Percentiles rank a stretch among this genome's conserved stretches.
These are phyloP conservation scores for Syndactyla subalaris DNA, from an alignment of 2,797 vertebrate genomes.

Conservation along the genomic window DNA sequence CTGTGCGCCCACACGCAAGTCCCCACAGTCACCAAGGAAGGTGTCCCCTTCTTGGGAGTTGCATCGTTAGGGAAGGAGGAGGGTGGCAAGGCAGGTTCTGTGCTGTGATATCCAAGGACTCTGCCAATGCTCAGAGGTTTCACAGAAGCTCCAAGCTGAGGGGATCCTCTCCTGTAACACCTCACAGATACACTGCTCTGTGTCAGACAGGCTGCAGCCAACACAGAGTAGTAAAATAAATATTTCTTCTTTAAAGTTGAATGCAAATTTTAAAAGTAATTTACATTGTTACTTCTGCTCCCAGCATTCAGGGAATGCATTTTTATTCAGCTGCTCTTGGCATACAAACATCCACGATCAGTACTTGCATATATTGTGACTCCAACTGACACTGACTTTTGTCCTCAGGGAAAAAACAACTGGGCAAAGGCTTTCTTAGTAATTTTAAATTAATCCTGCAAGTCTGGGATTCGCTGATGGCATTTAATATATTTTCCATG, in stretches of 20 bases:
- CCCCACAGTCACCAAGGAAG: not conserved
- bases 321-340: not conserved
- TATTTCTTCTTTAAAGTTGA: not conserved
- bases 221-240: not conserved
- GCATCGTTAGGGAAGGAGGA: rapidly evolving
- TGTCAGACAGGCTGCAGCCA: not conserved
- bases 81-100: not conserved
- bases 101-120: not conserved
- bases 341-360: not conserved
- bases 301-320: not conserved
- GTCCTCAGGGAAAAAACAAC: not conserved
- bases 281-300: not conserved
- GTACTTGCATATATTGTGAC: not conserved
- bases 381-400: not conserved
- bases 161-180: not conserved
- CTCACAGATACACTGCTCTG: rapidly evolving
- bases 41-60: not conserved
- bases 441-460: not conserved
- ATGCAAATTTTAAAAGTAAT: not conserved
- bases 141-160: not conserved
- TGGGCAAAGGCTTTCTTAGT: not conserved
- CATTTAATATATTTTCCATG: not conserved
- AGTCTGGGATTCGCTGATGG: not conserved
- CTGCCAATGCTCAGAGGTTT: not conserved
- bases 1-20: rapidly evolving